Conservation (phyloP, 2,113 vertebrate genomes). For the Machaerirhynchus nigripectus region DNA sequence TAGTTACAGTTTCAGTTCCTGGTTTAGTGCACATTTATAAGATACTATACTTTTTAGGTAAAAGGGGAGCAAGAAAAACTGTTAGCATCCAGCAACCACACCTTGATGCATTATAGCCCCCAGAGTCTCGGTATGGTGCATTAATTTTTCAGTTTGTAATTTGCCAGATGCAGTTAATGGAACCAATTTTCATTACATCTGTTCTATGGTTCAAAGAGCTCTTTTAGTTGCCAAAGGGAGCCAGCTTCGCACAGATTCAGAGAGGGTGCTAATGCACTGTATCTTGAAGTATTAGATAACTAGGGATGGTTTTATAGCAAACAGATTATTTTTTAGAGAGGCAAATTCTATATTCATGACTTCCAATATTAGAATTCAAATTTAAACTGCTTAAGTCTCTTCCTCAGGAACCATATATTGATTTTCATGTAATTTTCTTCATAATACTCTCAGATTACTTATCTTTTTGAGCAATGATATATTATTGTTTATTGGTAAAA, state of each 20-base stretch:
- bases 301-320: constrained; percentile 62
- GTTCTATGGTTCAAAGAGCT: constrained; percentile 81
- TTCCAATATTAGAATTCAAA: constrained; percentile 66
- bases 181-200: constrained; percentile 84
- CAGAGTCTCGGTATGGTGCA: constrained; percentile 73
- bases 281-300: constrained; percentile 75
- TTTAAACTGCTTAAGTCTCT: constrained; percentile 64
- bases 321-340: constrained; percentile 70
- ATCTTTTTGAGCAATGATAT: constrained; percentile 18
- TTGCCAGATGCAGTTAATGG: constrained; percentile 80
- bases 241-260: constrained; percentile 67
- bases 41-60: neutral
- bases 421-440: constrained; percentile 65
- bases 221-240: constrained; percentile 76
- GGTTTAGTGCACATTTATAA: neutral
- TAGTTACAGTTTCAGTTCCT: constrained; percentile 8
- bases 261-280: constrained; percentile 63
- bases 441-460: constrained; percentile 40
- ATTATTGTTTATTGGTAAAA: constrained; percentile 58
- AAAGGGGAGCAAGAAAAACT: neutral
- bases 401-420: constrained; percentile 53
- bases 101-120: constrained; percentile 74
- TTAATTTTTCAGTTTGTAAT: constrained; percentile 83
- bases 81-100: constrained; percentile 73
- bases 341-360: constrained; percentile 68